Evolutionary conservation across 2,113 vertebrate genomes (phyloP), one percentile per base, ranked within the genome.

Genomic region (Tachysurus fulvidraco): DNA sequence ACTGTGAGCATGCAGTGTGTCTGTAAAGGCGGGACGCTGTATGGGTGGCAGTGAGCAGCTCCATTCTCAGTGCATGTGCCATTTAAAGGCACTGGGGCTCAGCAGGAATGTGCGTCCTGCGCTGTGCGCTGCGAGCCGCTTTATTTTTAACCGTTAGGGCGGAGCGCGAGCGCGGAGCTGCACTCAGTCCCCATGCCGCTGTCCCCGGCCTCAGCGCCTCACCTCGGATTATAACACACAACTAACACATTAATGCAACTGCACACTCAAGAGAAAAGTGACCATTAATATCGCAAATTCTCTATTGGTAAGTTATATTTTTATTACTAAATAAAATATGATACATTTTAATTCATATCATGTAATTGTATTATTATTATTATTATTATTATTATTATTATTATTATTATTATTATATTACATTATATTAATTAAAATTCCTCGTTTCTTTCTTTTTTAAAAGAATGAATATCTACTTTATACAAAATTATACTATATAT

Each of bases 71-170:
- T 88, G 91, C 71, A 90, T 93, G 89, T 94, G 94, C 94, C 94
- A 94, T 95, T 95, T 95, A 93, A 90, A 96, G 94, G 91, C 95
- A 93, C 87, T 92, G 85, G 88, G 91, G 91, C 89, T 88, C 80
- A 91, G 88, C 88, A 92, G 94, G 95, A 96, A 96, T 96, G 94
- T 92, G 57, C 90, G 91, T 92, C 90, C 92, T 89, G 90, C 91
- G 90, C 92, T 89, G 89, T 82, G 88, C 92, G 90, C 91, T 83
- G 88, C 80, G 74, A 90, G 91, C 91, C 92, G 91, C 93, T 92
- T 95, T 96, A 95, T 95, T 96, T 96, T 95, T 96, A 95, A 94
- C 94, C 90, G 92, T 76, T 91, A 84, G 94, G 95, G 94, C 91
- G 95, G 95, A 94, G 92, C 93, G 90, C 55, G 89, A 86, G 50